Base-by-base conservation (phyloP, 2,888 invertebrate genomes). In the Linhomoeus sp. region DNA sequence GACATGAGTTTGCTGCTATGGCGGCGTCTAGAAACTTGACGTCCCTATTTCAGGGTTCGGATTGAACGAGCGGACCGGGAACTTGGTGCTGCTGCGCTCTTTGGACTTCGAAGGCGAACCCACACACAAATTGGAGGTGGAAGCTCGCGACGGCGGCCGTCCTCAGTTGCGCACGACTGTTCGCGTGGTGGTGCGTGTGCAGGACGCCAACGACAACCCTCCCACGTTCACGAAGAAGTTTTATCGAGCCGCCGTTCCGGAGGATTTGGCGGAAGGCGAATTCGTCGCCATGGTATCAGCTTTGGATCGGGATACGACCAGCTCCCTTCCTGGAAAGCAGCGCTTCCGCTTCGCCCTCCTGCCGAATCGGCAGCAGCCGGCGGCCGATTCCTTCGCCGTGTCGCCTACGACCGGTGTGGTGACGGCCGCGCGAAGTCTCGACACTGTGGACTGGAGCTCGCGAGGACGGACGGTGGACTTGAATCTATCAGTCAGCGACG, bases 401-500 rank as follows among this genome's bases (percentile, higher is more conserved):
- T 51, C 54, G 22, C 25, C 45, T 12, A 25, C 40, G 19, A 52
- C 52, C 25, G 61, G 61, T 43, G 51, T 55, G 43, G 52, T 60
- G 2, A 36, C 23, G 7, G 3, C 19, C 14, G 38, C 36, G 2
- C 14, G 44, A 15, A 7, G 14, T 14, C 24, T 44, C n/a, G 12
- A 2, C 9, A 22, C 23, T 43, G 43, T 29, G 5, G 29, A 29
- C 12, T 29, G 29, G 29, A 12, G 12, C 29, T 9, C 29, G 5
- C 7, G 5, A 9, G 29, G 29, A 29, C 29, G 29, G 5, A 12
- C 5, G 7, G 29, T 29, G 29, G 7, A 77, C 50, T 73, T 92
- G 49, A 92, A 92, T 71, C 79, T 92, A 33, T 88, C 88, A 1
- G 90, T 86, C 37, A 83, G 84, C 47, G 92, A 94, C 71, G 90